A percentile compares a stretch with the other conserved stretches of the same genome.
Evolutionary conservation across 2,797 vertebrate species (phyloP).

Genomic region (Siniperca scherzeri): DNA sequence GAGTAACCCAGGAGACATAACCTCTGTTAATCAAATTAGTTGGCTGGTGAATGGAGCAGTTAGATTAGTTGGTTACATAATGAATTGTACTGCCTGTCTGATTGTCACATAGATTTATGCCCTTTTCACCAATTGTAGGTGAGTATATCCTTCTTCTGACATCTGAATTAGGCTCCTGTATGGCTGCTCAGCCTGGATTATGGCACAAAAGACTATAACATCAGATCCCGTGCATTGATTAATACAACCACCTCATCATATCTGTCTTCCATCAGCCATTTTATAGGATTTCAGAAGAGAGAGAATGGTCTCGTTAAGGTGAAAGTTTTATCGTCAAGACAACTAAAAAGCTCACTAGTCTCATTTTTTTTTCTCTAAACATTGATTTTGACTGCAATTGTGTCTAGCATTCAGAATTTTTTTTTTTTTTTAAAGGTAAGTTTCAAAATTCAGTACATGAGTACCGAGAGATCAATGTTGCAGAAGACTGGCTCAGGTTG

Average conservation of each 20-base stretch:
- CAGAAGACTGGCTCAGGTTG: constrained; percentile 42
- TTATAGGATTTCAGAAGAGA: constrained; percentile 38
- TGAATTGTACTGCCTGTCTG: constrained; percentile 51
- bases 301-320: constrained; percentile 40
- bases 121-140: constrained; percentile 43
- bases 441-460: constrained; percentile 38
- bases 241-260: constrained; percentile 39
- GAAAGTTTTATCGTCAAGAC: constrained; percentile 24
- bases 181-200: constrained; percentile 31
- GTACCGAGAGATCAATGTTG: constrained; percentile 43
- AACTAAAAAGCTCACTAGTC: background rate
- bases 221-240: constrained; percentile 53
- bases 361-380: background rate
- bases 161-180: constrained; percentile 36
- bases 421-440: constrained; percentile 16
- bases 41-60: constrained; percentile 48
- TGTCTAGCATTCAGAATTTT: constrained; percentile 18
- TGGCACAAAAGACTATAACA: constrained; percentile 43
- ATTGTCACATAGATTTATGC: constrained; percentile 62
- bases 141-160: constrained; percentile 52
- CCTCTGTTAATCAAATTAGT: constrained; percentile 65
- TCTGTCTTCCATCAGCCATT: constrained; percentile 31
- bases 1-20: constrained; percentile 50
- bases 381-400: constrained; percentile 47
- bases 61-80: constrained; percentile 62